Evolutionary conservation across 2,888 invertebrate species (phyloP).

Genomic region (Aphodius granarius): DNA sequence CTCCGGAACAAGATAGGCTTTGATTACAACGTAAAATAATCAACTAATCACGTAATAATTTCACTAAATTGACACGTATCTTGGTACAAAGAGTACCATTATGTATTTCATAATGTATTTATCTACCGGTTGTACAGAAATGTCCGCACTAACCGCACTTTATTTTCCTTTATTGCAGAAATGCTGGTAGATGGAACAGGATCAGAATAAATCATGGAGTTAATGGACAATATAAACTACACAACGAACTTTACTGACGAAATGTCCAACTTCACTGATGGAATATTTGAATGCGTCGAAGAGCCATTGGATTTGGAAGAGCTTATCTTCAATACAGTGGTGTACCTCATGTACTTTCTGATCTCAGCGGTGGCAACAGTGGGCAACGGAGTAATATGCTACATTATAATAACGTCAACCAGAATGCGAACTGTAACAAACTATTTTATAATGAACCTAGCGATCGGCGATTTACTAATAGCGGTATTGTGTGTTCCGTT

Average conservation of each 20-base stretch:
- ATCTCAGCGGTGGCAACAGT: slow-evolving; percentile 72
- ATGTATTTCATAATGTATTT: neutral
- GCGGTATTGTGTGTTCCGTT: slow-evolving; percentile 90
- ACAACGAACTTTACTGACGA: neutral
- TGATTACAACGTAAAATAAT: neutral
- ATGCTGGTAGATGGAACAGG: neutral
- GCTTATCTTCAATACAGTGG: slow-evolving; percentile 63
- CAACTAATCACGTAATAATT: neutral
- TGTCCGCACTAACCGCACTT: no score
- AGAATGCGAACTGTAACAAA: slow-evolving; percentile 92
- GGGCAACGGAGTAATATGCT: slow-evolving; percentile 82
- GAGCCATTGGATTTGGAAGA: neutral
- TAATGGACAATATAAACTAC: neutral
- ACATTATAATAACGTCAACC: slow-evolving; percentile 79
- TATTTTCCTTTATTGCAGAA: neutral
- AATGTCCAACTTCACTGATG: neutral
- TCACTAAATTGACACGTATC: neutral
- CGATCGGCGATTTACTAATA: slow-evolving; percentile 88
- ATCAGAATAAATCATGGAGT: neutral
- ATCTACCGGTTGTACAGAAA: neutral
- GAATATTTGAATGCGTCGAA: neutral
- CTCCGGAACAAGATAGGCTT: neutral
- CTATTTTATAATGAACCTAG: slow-evolving; percentile 87
- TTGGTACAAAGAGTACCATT: neutral
- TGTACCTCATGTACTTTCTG: slow-evolving; percentile 71